A percentile compares a stretch with the other conserved stretches of the same genome.
Evolutionary conservation across 2,888 invertebrate genomes (phyloP).

Genomic region (Aphidoletes aphidimyza): DNA sequence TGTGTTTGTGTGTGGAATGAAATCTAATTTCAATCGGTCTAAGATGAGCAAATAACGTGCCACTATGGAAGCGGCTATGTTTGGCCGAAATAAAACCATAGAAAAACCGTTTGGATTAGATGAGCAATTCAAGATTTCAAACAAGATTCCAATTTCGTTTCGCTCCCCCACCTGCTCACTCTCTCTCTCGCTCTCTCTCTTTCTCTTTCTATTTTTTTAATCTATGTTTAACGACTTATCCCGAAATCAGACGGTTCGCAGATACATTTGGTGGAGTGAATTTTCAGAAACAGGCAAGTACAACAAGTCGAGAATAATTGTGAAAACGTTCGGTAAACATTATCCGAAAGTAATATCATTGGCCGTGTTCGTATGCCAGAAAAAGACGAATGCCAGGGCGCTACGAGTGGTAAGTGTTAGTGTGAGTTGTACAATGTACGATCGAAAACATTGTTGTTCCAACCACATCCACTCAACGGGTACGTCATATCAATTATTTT

Average conservation of each 20-base stretch:
- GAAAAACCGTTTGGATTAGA: slow-evolving; percentile 22
- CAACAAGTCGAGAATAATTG: slow-evolving; percentile 10
- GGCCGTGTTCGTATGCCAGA: not conserved
- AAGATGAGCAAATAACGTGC: slow-evolving; percentile 44
- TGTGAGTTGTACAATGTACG: no score
- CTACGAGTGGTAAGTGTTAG: no score
- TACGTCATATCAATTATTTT: slow-evolving; percentile 49
- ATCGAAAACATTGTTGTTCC: slow-evolving; percentile 3
- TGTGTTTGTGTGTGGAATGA: slow-evolving; percentile 27
- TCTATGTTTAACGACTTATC: not conserved
- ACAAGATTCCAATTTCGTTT: not conserved
- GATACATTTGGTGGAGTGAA: no score
- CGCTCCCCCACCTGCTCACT: not conserved
- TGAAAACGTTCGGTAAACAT: slow-evolving; percentile 43
- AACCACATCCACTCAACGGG: slow-evolving; percentile 17
- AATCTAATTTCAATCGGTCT: slow-evolving; percentile 37
- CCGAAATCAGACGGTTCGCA: not conserved
- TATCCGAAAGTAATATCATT: slow-evolving; percentile 14
- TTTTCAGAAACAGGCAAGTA: not conserved
- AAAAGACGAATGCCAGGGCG: not conserved
- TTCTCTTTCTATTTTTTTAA: not conserved
- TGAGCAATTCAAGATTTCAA: slow-evolving; percentile 24
- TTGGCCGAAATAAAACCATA: not conserved
- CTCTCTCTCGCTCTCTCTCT: not conserved
- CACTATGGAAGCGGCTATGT: not conserved